Percentiles rank a stretch among this genome's conserved stretches.
Conservation (phyloP, 1,140 invertebrate genomes). For the Bombus waltoni region DNA sequence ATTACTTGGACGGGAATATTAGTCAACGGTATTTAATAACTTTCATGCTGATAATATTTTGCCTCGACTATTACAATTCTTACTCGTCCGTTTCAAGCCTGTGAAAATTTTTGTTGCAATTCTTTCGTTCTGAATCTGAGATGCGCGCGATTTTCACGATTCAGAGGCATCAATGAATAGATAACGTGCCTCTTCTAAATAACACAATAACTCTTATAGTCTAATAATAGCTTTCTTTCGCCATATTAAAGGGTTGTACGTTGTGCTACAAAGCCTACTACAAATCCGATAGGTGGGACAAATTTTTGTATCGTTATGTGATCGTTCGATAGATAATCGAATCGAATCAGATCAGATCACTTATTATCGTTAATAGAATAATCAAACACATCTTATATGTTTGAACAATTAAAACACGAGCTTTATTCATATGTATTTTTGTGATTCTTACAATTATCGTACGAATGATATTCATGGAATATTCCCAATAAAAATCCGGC, state of each 20-base stretch:
- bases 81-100: neutral
- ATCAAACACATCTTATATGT: neutral
- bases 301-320: neutral
- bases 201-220: neutral
- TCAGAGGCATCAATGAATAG: conserved; percentile 10
- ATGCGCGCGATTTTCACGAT: neutral
- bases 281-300: neutral
- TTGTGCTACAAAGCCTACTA: neutral
- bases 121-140: neutral
- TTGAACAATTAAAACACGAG: neutral
- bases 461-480: neutral
- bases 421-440: too few relatives aligned
- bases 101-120: neutral
- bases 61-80: neutral
- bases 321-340: neutral
- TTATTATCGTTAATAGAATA: neutral
- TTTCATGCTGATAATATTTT: neutral
- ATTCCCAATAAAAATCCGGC: neutral
- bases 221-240: neutral
- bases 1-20: too few relatives aligned
- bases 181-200: conserved; percentile 12
- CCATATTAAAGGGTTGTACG: neutral
- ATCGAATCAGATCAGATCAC: neutral
- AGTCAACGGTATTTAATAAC: neutral
- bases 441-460: neutral